Base-by-base conservation (phyloP, 2,113 vertebrate species). In the Riparia riparia region DNA sequence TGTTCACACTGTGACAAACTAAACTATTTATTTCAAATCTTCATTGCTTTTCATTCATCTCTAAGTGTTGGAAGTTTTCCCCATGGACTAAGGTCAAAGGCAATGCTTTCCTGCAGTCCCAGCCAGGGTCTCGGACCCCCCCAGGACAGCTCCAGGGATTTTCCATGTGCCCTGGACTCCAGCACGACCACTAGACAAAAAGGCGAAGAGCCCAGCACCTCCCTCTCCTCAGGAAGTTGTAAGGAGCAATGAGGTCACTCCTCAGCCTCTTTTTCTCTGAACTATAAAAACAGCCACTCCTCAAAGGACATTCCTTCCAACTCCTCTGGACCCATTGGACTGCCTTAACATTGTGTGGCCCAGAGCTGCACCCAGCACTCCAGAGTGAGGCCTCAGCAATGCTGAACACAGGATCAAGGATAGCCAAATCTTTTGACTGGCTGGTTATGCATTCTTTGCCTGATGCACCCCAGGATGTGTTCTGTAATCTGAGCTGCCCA, bases 261-360 rank as follows among this genome's bases (percentile, higher is more conserved):
- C 19, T 44, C 28, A 29, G 8, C 39, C 18, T 41, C 32, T 14
- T 86, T 73, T 81, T 45, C 51, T 77, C 18, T 29, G 56, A 50
- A 41, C 34, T 25, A 12, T 19, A 19, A 10, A 53, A 56, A 58
- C 34, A 44, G 10, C 21, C 0, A 2, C 12, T 31, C 3, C 8
- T 42, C 8, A n/a, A 1, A 66, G 37, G 26, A 57, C 8, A 31
- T 66, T 9, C 18, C 16, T 72, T 70, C 34, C 41, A 32, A 0
- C 16, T 42, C 7, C 32, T 74, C 37, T 42, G 41, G 37, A 37
- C 3, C 0, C 10, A 17, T 2, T 58, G 1, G 1, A 47, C 13
- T 5, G 9, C 57, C 41, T 45, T 28, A 17, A 22, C 5, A 3
- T 6, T n/a, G 10, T 56, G 18, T 22, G 32, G 5, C 22, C 25